Evolutionary conservation across 2,888 invertebrate species (phyloP).

Genomic region (Dione vanillae): DNA sequence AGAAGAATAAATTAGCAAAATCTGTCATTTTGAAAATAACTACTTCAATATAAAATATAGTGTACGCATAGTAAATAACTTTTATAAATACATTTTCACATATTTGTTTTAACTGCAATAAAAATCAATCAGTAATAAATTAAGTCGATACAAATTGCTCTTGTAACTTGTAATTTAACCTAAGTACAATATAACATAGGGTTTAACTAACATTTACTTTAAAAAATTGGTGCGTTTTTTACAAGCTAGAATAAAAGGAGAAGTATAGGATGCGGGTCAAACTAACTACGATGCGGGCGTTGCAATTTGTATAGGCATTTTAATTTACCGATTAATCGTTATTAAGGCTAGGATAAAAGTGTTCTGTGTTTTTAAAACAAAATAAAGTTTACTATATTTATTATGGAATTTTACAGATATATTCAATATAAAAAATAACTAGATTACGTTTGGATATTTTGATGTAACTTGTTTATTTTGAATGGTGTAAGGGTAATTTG

Average conservation of each 20-base stretch:
- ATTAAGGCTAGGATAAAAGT: slow-evolving; percentile 4
- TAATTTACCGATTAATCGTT: slow-evolving; percentile 27
- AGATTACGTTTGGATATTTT: too few relatives aligned
- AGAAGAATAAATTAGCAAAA: too few relatives aligned
- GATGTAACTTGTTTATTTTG: too few relatives aligned
- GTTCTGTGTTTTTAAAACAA: neutral
- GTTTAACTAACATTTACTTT: slow-evolving; percentile 17
- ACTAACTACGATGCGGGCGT: slow-evolving; percentile 41
- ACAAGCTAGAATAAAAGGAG: slow-evolving; percentile 18
- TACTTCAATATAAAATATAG: too few relatives aligned
- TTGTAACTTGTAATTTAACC: neutral
- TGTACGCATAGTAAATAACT: too few relatives aligned
- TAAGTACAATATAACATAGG: slow-evolving; percentile 12
- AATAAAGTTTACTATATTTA: neutral
- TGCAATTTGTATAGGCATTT: slow-evolving; percentile 35
- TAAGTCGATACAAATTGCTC: neutral
- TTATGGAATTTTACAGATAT: neutral
- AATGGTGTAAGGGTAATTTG: too few relatives aligned
- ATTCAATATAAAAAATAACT: too few relatives aligned
- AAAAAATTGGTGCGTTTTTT: slow-evolving; percentile 3
- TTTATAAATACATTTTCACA: too few relatives aligned
- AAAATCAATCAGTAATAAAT: neutral
- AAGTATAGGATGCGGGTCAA: slow-evolving; percentile 39
- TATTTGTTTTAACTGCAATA: too few relatives aligned
- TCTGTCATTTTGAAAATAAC: too few relatives aligned